These are phyloP conservation scores for Muntiacus muntjak DNA, from an alignment of 2,113 vertebrate genomes.

Conservation along the genomic window DNA sequence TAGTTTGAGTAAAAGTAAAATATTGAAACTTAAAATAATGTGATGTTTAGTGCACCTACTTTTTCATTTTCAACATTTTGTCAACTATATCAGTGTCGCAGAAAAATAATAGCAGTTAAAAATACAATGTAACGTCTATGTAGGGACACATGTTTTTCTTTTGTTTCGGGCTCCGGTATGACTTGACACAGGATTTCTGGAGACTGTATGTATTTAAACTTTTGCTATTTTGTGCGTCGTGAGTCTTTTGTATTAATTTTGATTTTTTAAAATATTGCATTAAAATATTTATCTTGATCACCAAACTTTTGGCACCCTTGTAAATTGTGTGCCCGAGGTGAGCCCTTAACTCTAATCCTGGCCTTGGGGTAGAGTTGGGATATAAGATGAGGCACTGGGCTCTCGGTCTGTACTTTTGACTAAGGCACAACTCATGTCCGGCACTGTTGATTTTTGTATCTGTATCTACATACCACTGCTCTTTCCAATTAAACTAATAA, in stretches of 20 bases:
- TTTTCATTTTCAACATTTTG: not conserved
- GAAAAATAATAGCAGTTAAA: conserved; percentile 13
- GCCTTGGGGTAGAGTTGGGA: not conserved
- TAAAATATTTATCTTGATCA: conserved; percentile 4
- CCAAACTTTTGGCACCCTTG: not conserved
- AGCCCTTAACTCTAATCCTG: not conserved
- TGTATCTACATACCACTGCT: not conserved
- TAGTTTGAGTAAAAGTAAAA: not conserved
- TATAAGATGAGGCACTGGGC: not conserved
- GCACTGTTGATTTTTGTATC: not conserved
- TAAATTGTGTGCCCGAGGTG: not conserved
- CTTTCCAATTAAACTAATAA: not conserved
- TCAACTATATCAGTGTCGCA: not conserved
- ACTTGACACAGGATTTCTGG: not conserved
- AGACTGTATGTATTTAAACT: not conserved
- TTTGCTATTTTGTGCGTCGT: not conserved
- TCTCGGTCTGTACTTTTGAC: not conserved
- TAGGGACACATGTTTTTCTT: not conserved
- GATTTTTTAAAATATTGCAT: not conserved
- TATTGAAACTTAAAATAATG: not conserved
- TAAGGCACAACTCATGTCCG: not conserved
- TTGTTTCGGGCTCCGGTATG: not conserved
- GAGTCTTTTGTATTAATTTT: not conserved
- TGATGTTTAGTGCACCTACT: not conserved
- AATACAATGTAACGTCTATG: not conserved